These are phyloP conservation scores for Eupithecia insigniata DNA, from an alignment of 2,888 invertebrate species.

Conservation along the genomic window DNA sequence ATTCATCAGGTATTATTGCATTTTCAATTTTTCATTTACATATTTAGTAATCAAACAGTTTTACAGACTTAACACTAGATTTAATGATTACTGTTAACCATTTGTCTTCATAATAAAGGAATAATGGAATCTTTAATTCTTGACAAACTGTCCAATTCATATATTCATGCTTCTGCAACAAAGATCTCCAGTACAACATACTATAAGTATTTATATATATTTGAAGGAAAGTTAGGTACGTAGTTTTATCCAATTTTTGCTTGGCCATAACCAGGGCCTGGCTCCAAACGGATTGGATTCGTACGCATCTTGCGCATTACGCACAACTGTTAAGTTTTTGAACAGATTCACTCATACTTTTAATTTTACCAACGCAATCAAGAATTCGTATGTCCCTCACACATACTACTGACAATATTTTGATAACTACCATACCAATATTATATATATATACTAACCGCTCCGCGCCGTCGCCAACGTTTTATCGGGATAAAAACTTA, in stretches of 20 bases:
- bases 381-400: neutral
- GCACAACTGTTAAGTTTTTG: neutral
- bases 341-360: neutral
- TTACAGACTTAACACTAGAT: neutral
- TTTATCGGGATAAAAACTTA: too few relatives aligned
- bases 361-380: neutral
- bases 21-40: neutral
- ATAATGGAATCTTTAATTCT: neutral
- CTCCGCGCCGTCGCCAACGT: too few relatives aligned
- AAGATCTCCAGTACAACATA: neutral
- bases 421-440: too few relatives aligned
- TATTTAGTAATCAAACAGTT: neutral
- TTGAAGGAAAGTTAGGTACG: too few relatives aligned
- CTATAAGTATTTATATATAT: neutral
- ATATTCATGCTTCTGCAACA: neutral
- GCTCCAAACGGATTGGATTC: neutral
- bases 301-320: neutral
- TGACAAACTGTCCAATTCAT: neutral
- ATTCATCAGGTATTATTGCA: constrained; percentile 86
- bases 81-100: neutral
- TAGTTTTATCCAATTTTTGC: neutral
- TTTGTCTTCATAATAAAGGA: neutral
- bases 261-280: neutral
- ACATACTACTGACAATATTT: neutral
- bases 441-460: too few relatives aligned